Base-by-base conservation (phyloP, 2,797 vertebrate genomes). In the Dermochelys coriacea region DNA sequence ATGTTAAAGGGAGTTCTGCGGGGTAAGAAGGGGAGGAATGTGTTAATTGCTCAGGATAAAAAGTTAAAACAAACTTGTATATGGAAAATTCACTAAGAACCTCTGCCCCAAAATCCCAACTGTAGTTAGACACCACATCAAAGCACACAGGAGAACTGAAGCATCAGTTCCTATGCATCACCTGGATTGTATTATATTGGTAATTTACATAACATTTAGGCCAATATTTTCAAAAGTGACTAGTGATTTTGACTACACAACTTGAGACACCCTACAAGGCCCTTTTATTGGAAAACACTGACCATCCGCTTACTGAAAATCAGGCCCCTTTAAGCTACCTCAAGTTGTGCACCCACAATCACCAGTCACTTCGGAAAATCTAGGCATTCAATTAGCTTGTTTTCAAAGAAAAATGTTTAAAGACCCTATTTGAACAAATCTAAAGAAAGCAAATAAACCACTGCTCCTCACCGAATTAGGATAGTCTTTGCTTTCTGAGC, bases 391-490 rank as follows among this genome's bases (percentile, higher is more conserved):
- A 1, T 47, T 88, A 49, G 6, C 37, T 80, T 52, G 19, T 49
- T 50, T 11, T 50, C 68, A 83, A 18, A 11, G 1, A 83, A 78
- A 52, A 5, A 41, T 84, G 68, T 16, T 21, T 2, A 37, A 68
- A 64, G 71, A 80, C 1, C 27, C 10, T 91, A 37, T 41, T 41
- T 16, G 78, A 52, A 85, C 4, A 87, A 19, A 1, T 64, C 4
- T 9, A 5, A 79, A 31, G 14, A 57, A 77, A 71, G 25, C 27
- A 77, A 31, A 77, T 77, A 77, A 77, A 49, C 14, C 8, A 29
- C 45, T 49, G 27, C 27, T 57, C 2, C 12, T 84, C 0, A 0
- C 0, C 25, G 7, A n/a, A 57, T 7, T 77, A 8, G n/a, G 37
- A 79, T 27, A 84, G 9, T 3, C 25, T 0, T 21, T 49, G 1